Conservation (phyloP, 2,888 invertebrate species). For the Lasioglossum calceatum region DNA sequence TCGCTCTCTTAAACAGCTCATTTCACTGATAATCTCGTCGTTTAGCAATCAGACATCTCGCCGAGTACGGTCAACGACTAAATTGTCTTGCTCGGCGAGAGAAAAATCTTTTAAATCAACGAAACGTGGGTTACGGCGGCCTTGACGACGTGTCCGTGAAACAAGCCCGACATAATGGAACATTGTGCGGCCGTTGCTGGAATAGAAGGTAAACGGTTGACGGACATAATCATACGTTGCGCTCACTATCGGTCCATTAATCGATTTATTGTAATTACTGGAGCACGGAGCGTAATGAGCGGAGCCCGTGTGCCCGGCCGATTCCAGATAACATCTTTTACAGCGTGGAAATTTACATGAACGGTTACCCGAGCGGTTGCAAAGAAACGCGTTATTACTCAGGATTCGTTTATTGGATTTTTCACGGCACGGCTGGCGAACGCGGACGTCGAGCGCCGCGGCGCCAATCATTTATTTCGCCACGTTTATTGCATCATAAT, state of each 20-base stretch:
- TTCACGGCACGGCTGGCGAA: background rate
- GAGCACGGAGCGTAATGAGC: constrained; percentile 29
- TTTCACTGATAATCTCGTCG: background rate
- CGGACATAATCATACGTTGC: constrained; percentile 42
- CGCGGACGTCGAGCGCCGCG: background rate
- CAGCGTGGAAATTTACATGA: constrained; percentile 28
- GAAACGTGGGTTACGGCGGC: background rate
- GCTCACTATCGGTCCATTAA: constrained; percentile 55
- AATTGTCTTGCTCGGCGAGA: constrained; percentile 5
- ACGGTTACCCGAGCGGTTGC: constrained; percentile 8
- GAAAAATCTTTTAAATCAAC: background rate
- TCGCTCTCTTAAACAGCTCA: background rate
- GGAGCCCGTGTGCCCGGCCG: background rate
- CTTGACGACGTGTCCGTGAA: constrained; percentile 27
- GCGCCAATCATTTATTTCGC: constrained; percentile 35
- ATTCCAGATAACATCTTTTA: constrained; percentile 33
- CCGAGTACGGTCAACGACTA: background rate
- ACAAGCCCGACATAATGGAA: constrained; percentile 8
- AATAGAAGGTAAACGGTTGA: constrained; percentile 27
- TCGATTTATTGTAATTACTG: constrained; percentile 60
- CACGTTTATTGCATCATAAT: constrained; percentile 47
- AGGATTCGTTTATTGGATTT: constrained; percentile 42
- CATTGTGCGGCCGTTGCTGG: background rate
- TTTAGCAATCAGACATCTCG: constrained; percentile 3
- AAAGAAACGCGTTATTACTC: constrained; percentile 31